These are phyloP conservation scores for Drosophila mercatorum DNA, from an alignment of 2,888 invertebrate genomes.

Conservation along the genomic window DNA sequence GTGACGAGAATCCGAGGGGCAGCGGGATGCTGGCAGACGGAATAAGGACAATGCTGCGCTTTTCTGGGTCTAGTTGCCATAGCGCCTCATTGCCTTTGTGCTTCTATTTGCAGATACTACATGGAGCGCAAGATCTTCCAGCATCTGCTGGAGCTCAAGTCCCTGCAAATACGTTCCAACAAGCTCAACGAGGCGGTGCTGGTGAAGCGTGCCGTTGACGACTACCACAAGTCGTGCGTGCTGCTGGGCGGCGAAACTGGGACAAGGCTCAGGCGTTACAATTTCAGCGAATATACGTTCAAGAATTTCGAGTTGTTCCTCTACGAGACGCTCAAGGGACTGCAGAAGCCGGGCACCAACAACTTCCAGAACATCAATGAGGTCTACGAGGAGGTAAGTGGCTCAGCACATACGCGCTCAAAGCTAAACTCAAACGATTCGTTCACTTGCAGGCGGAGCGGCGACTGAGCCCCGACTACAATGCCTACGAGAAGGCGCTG, in stretches of 20 bases:
- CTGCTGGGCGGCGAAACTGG: conserved; percentile 86
- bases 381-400: conserved; percentile 87
- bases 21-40: background rate
- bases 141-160: conserved; percentile 95
- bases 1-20: conserved; percentile 12
- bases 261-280: conserved; percentile 86
- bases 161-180: conserved; percentile 95
- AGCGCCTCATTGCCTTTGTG: conserved; percentile 1
- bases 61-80: conserved; percentile 25
- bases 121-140: conserved; percentile 96
- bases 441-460: conserved; percentile 82
- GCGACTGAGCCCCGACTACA: conserved; percentile 85
- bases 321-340: conserved; percentile 92
- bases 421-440: background rate
- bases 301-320: conserved; percentile 94
- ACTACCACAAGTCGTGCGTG: conserved; percentile 91
- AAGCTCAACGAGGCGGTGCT: conserved; percentile 94
- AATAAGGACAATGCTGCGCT: conserved; percentile 37
- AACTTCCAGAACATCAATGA: conserved; percentile 88
- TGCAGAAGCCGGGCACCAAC: conserved; percentile 89
- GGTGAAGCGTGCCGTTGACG: conserved; percentile 94
- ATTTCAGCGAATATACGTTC: conserved; percentile 88
- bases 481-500: conserved; percentile 89
- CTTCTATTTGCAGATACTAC: conserved; percentile 89
- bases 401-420: background rate